Conservation (phyloP, 2,113 vertebrate species). For the Platysteira castanea region DNA sequence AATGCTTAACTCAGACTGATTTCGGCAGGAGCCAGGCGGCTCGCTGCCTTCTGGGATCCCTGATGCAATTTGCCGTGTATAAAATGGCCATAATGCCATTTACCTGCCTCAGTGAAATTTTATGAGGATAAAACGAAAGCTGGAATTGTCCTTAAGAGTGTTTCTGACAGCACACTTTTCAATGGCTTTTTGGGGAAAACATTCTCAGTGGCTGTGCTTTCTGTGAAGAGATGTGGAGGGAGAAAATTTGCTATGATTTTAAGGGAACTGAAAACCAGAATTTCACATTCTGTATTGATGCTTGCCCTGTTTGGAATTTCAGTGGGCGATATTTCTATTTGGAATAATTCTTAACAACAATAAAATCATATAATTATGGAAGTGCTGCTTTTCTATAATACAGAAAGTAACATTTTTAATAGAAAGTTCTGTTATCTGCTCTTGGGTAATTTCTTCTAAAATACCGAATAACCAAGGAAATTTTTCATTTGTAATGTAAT, state of each 20-base stretch:
- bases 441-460: slow-evolving; percentile 1
- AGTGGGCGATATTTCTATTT: background rate
- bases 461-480: slow-evolving; percentile 23
- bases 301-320: background rate
- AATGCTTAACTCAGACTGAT: background rate
- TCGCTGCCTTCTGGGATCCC: background rate
- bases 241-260: background rate
- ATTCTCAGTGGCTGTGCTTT: background rate
- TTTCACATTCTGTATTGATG: background rate
- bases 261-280: background rate
- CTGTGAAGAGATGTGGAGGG: background rate
- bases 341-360: background rate
- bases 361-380: background rate
- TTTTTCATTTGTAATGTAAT: slow-evolving; percentile 60
- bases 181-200: background rate
- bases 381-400: background rate
- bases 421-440: slow-evolving; percentile 19
- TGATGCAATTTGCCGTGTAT: background rate
- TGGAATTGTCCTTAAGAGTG: background rate
- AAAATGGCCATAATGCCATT: background rate
- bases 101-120: background rate
- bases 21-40: background rate
- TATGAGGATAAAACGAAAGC: background rate
- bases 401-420: background rate
- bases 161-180: background rate